Evolutionary conservation across 2,888 invertebrate genomes (phyloP).

Genomic region (Ctena decussata): DNA sequence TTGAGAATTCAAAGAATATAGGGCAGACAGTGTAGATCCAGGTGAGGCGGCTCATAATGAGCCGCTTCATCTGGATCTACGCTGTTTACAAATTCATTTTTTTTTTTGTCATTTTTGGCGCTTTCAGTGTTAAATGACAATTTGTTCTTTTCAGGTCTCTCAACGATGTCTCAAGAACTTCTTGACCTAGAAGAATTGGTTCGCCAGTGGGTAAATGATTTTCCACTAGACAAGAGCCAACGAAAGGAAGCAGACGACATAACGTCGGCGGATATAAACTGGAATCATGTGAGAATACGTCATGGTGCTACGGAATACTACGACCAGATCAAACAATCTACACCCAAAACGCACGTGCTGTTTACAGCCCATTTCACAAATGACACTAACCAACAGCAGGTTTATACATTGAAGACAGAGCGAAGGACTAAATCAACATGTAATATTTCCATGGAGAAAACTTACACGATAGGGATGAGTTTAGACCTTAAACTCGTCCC

Average conservation of each 20-base stretch:
- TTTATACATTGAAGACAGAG: conserved; percentile 86
- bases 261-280: conserved; percentile 84
- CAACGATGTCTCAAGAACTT: conserved; percentile 72
- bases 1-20: too few species aligned
- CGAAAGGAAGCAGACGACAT: conserved; percentile 79
- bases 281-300: conserved; percentile 84
- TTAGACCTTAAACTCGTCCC: conserved; percentile 84
- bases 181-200: conserved; percentile 79
- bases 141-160: not conserved
- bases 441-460: conserved; percentile 80
- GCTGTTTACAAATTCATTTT: too few species aligned
- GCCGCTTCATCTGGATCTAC: too few species aligned
- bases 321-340: conserved; percentile 69
- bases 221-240: conserved; percentile 75
- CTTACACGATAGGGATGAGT: conserved; percentile 78
- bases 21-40: too few species aligned
- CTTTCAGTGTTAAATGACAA: too few species aligned
- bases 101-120: too few species aligned
- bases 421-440: conserved; percentile 85
- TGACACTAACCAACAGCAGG: conserved; percentile 84
- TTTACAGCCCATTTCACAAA: conserved; percentile 86
- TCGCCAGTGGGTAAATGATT: conserved; percentile 72
- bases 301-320: conserved; percentile 83
- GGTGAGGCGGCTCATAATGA: too few species aligned
- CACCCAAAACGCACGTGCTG: conserved; percentile 80